Evolutionary conservation across 2,113 vertebrate species (phyloP).

Genomic region (Leuciscus idus): DNA sequence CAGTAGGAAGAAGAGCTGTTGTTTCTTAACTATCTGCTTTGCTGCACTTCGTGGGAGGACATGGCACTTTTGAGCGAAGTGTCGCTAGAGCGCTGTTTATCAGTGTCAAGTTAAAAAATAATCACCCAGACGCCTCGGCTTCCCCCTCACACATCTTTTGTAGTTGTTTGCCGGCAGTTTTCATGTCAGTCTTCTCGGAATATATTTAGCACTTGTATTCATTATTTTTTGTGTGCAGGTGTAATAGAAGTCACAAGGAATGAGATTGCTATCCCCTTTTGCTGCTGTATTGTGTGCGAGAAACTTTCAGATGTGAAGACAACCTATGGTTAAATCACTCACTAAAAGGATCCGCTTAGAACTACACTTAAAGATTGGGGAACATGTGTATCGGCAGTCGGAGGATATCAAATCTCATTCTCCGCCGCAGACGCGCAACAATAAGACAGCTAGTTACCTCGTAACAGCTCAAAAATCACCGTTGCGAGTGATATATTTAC

Average conservation of each 20-base stretch:
- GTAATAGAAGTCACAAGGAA: slow-evolving; percentile 42
- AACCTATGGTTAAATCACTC: slow-evolving; percentile 33
- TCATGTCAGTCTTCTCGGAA: slow-evolving; percentile 37
- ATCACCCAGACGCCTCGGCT: slow-evolving; percentile 41
- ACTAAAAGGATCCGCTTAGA: slow-evolving; percentile 12
- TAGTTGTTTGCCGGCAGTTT: slow-evolving; percentile 49
- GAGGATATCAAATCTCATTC: background rate
- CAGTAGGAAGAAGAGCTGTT: slow-evolving; percentile 41
- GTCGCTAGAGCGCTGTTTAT: slow-evolving; percentile 48
- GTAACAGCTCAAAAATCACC: background rate
- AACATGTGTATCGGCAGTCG: slow-evolving; percentile 2
- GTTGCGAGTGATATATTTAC: background rate
- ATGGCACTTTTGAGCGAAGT: slow-evolving; percentile 48
- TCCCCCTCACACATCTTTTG: slow-evolving; percentile 39
- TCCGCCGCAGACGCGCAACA: background rate
- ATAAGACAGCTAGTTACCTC: background rate
- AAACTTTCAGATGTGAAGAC: slow-evolving; percentile 37
- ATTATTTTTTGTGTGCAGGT: slow-evolving; percentile 33
- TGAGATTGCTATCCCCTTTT: slow-evolving; percentile 28
- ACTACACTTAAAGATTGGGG: slow-evolving; percentile 26
- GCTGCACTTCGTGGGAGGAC: slow-evolving; percentile 56
- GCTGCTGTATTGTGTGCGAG: slow-evolving; percentile 34
- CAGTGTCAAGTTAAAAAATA: slow-evolving; percentile 50
- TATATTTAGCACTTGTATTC: slow-evolving; percentile 53
- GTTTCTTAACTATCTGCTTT: slow-evolving; percentile 52